These are phyloP conservation scores for Urocyon cinereoargenteus DNA, from an alignment of 2,797 vertebrate species.

Conservation along the genomic window DNA sequence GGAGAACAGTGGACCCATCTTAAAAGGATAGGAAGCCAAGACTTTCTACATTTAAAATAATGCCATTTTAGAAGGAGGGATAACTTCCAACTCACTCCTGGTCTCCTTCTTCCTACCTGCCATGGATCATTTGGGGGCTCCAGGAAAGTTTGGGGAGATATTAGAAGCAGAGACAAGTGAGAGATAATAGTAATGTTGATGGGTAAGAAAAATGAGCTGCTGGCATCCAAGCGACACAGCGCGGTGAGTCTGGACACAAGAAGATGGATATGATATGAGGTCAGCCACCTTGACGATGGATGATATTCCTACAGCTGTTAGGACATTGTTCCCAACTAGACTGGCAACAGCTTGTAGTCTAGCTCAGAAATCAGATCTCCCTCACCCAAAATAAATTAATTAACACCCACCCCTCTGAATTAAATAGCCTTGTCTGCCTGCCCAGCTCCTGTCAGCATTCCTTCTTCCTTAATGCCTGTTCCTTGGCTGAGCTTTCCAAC, in stretches of 20 bases:
- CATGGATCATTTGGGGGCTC: neutral
- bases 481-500: slow-evolving; percentile 53
- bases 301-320: slow-evolving; percentile 61
- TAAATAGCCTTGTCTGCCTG: slow-evolving; percentile 44
- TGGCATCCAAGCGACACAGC: neutral
- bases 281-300: neutral
- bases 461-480: neutral
- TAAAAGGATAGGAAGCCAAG: neutral
- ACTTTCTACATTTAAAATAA: neutral
- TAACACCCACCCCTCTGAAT: slow-evolving; percentile 71
- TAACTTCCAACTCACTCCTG: neutral
- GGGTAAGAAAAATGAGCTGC: slow-evolving; percentile 51
- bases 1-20: neutral
- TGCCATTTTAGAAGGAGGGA: neutral
- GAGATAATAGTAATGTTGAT: neutral
- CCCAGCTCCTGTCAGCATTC: slow-evolving; percentile 64
- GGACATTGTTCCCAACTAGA: slow-evolving; percentile 49
- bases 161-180: neutral
- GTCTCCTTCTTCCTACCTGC: neutral
- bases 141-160: neutral
- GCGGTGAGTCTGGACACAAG: neutral
- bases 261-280: slow-evolving; percentile 59
- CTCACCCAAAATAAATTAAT: slow-evolving; percentile 77
- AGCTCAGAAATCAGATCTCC: slow-evolving; percentile 77
- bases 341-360: slow-evolving; percentile 78